Conservation (phyloP, 1,140 invertebrate species). For the Drosophila azteca region DNA sequence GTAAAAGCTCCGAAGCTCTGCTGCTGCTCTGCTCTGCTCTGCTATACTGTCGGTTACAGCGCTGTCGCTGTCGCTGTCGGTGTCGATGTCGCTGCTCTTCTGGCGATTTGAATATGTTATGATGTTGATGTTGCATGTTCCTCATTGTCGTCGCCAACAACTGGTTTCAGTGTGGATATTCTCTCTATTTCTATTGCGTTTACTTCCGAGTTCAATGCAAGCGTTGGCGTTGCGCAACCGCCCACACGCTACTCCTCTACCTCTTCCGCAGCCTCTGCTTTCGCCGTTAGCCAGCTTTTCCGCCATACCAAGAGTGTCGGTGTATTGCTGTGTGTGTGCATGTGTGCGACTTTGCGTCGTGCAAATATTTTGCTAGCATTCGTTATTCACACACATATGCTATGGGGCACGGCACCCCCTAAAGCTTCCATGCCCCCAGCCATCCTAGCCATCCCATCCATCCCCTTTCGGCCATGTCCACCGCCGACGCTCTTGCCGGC, state of each 20-base stretch:
- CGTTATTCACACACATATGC: slow-evolving; percentile 48
- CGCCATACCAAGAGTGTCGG: slow-evolving; percentile 3
- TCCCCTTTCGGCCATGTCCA: slow-evolving; percentile 2
- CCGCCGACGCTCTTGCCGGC: slow-evolving; percentile 59
- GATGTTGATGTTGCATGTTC: slow-evolving; percentile 68
- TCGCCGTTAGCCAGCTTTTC: slow-evolving; percentile 29
- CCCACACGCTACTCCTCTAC: slow-evolving; percentile 54
- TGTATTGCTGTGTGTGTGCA: slow-evolving; percentile 17
- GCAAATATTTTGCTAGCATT: slow-evolving; percentile 75
- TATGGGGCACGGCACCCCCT: slow-evolving; percentile 46
- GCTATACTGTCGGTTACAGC: slow-evolving; percentile 40
- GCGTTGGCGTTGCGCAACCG: slow-evolving; percentile 72
- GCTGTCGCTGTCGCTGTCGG: slow-evolving; percentile 40
- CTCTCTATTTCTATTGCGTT: slow-evolving; percentile 79
- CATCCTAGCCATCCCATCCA: not conserved
- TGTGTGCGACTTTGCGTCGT: slow-evolving; percentile 66
- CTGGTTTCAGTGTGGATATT: slow-evolving; percentile 63
- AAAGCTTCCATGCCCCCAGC: slow-evolving; percentile 8
- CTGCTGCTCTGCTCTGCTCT: slow-evolving; percentile 10
- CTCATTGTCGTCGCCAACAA: slow-evolving; percentile 34
- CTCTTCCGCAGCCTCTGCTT: not conserved
- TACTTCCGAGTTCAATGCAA: slow-evolving; percentile 80
- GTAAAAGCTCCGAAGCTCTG: slow-evolving; percentile 58
- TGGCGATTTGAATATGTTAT: slow-evolving; percentile 77
- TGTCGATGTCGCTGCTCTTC: slow-evolving; percentile 16